phyloP scores from a whole-genome alignment of 2,888 invertebrate genomes.

The Pandemis cinnamomeana region DNA sequence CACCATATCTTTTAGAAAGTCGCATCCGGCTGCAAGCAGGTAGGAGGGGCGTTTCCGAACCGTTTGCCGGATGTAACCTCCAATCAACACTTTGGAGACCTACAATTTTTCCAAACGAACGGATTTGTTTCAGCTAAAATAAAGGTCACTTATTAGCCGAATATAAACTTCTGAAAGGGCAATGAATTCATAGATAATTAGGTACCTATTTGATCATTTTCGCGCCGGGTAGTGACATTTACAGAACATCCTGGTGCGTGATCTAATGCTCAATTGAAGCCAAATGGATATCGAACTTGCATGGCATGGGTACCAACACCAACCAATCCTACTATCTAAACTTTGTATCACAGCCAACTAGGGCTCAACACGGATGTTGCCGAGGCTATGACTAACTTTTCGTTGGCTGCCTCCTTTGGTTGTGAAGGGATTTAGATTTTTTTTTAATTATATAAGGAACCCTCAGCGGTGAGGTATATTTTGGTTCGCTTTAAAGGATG shows the following conservation, averaged over 20 bases:
- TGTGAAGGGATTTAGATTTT: conserved; percentile 48
- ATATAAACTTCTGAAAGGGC: conserved; percentile 8
- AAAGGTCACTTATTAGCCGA: conserved; percentile 10
- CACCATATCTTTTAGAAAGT: conserved; percentile 82
- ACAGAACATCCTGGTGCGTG: conserved; percentile 43
- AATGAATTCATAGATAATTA: background rate
- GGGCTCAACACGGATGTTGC: conserved; percentile 52
- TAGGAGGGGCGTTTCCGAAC: conserved; percentile 74
- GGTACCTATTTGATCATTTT: background rate
- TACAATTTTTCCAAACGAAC: conserved; percentile 54
- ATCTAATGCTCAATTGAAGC: conserved; percentile 36
- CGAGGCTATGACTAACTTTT: conserved; percentile 53
- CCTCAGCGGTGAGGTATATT: background rate
- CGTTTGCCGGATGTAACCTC: conserved; percentile 69
- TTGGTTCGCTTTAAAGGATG: conserved; percentile 38
- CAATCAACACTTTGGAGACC: conserved; percentile 54
- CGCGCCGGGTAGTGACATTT: conserved; percentile 37
- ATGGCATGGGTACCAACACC: conserved; percentile 15
- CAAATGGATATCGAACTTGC: conserved; percentile 37
- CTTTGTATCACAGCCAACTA: conserved; percentile 62
- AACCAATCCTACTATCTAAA: conserved; percentile 38
- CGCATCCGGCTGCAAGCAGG: conserved; percentile 73
- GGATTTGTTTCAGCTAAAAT: background rate
- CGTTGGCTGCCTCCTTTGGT: conserved; percentile 50
- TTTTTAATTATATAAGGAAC: background rate